Conservation (phyloP, 2,797 vertebrate species). For the Tympanoctomys barrerae region DNA sequence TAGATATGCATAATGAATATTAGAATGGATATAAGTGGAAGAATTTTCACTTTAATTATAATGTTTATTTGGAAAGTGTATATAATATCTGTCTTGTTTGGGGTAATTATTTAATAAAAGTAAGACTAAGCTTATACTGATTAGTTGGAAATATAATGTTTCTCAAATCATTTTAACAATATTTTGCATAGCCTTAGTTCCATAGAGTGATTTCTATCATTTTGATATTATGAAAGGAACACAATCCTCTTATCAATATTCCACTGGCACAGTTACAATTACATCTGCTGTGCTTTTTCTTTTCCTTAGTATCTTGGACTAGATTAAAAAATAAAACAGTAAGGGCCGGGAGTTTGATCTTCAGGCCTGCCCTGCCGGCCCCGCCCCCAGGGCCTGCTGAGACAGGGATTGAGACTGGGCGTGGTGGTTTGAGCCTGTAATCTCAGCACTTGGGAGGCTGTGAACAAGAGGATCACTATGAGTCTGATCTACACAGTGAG, state of each 20-base stretch:
- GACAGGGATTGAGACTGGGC: too few relatives aligned
- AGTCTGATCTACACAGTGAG: too few relatives aligned
- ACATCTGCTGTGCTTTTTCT: not conserved
- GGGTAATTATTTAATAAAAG: not conserved
- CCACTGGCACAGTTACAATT: not conserved
- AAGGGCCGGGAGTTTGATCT: too few relatives aligned
- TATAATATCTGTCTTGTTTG: not conserved
- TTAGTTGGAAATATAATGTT: not conserved
- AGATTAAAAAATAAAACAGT: not conserved
- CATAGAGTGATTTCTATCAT: not conserved
- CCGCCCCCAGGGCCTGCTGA: too few relatives aligned
- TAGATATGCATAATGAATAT: not conserved
- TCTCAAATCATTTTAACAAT: not conserved
- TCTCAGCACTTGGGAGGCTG: too few relatives aligned
- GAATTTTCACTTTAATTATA: not conserved
- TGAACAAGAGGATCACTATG: too few relatives aligned
- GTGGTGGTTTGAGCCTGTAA: too few relatives aligned
- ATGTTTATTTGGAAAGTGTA: not conserved
- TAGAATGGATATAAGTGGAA: not conserved
- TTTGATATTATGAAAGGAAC: not conserved
- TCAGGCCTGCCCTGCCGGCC: too few relatives aligned
- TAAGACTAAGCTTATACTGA: not conserved
- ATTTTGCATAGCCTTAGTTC: not conserved
- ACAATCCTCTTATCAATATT: not conserved
- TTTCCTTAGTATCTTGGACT: not conserved